A percentile compares a stretch with the other conserved stretches of the same genome.
Conservation (phyloP, 2,888 invertebrate species). For the Caenorhabditis wallacei region DNA sequence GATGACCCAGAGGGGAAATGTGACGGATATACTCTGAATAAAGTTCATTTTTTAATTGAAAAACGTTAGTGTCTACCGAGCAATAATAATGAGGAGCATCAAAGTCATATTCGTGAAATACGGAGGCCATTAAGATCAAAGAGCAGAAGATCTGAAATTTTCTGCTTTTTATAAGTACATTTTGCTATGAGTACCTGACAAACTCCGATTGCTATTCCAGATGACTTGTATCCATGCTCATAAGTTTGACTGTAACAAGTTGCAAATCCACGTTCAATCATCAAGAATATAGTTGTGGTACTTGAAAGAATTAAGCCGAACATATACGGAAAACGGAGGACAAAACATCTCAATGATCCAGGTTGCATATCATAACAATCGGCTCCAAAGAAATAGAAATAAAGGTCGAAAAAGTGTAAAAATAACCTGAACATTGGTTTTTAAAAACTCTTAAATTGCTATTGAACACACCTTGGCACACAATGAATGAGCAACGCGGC, state of each 20-base stretch:
- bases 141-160: slow-evolving; percentile 44
- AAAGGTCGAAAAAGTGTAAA: slow-evolving; percentile 37
- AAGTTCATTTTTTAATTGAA: not conserved
- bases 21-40: slow-evolving; percentile 52
- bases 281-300: slow-evolving; percentile 51
- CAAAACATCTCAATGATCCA: slow-evolving; percentile 41
- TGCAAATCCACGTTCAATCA: slow-evolving; percentile 53
- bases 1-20: slow-evolving; percentile 52
- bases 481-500: slow-evolving; percentile 49
- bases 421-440: slow-evolving; percentile 16
- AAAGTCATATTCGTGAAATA: slow-evolving; percentile 60
- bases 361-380: slow-evolving; percentile 59
- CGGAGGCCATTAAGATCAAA: slow-evolving; percentile 45
- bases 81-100: slow-evolving; percentile 61
- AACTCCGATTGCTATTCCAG: slow-evolving; percentile 18
- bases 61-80: slow-evolving; percentile 43
- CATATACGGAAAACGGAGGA: slow-evolving; percentile 54
- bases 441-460: not conserved
- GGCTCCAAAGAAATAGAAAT: slow-evolving; percentile 40
- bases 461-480: slow-evolving; percentile 12
- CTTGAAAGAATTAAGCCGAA: slow-evolving; percentile 47
- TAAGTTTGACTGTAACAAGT: slow-evolving; percentile 49
- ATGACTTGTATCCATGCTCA: slow-evolving; percentile 39
- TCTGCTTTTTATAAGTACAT: not conserved
- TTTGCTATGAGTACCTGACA: slow-evolving; percentile 15